Evolutionary conservation across 1,140 invertebrate genomes (phyloP), one percentile per base, ranked within the genome.

Genomic region (Hormaphis cornu): DNA sequence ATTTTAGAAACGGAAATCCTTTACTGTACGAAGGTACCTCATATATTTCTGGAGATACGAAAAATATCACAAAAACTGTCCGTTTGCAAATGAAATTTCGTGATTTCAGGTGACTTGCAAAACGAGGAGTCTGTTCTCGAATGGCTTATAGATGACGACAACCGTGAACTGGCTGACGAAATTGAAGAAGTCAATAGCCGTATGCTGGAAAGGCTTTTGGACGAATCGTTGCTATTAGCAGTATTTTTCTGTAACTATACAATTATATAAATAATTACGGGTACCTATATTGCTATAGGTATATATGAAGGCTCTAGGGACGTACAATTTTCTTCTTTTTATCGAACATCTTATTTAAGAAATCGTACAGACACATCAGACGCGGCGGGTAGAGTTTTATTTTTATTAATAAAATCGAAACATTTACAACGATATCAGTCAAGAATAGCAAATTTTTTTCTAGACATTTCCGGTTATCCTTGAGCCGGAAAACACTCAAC

Each of bases 121-220:
- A 93, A 93, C 76, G 91, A 93, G 80, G 87, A 92, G 73, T 90
- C 89, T 0, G 89, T 94, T 10, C 79, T 95, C 40, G 92, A 96
- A 79, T 96, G 93, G 93, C 79, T 96, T 1, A 89, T 91, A 70
- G 93, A 95, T 78, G 93, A 95, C 77, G 92, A 95, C 71, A 95
- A 95, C 78, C 83, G 93, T 16, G 93, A 95, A 81, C 76, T 95
- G 71, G 90, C 90, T 14, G 93, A 95, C 80, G 93, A 95, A 82
- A 97, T 96, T 74, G 93, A 95, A 81, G 87, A 89, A 50, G 91
- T 95, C 2, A 95, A 95, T 77, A 86, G 87, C 66, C 83, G 90
- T 74, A 95, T 96, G 93, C 79, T 95, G 66, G 88, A 91, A 73
- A 84, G 91, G 75, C 82, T 96, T 24, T 80, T 96, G 72, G 87